A percentile compares a stretch with the other conserved stretches of the same genome.
These are phyloP conservation scores for Chlorops oryzae DNA, from an alignment of 1,140 invertebrate species.

Conservation along the genomic window DNA sequence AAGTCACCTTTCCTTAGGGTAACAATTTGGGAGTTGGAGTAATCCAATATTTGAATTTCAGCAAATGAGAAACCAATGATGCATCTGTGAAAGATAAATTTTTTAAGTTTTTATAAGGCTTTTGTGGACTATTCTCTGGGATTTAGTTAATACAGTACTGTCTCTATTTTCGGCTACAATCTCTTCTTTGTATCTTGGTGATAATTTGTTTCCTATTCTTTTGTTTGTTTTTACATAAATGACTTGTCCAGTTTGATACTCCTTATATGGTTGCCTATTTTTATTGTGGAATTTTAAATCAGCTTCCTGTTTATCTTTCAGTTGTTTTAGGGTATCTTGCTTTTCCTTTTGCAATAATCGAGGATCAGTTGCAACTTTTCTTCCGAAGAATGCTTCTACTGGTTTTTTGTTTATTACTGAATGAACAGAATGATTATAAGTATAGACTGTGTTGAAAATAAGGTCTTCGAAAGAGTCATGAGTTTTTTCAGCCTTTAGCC, in stretches of 20 bases:
- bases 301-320: constrained; percentile 7
- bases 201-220: constrained; percentile 9
- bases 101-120: constrained; percentile 1
- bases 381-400: constrained; percentile 8
- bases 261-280: neutral
- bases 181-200: neutral
- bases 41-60: no score
- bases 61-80: no score
- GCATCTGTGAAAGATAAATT: no score
- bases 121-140: constrained; percentile 3
- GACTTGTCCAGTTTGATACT: constrained; percentile 5
- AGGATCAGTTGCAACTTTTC: neutral
- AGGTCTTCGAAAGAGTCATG: constrained; percentile 7
- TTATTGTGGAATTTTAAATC: constrained; percentile 12
- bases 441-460: constrained; percentile 3
- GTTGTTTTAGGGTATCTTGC: constrained; percentile 2
- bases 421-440: constrained; percentile 13
- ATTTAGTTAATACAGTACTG: constrained; percentile 3
- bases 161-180: constrained; percentile 1
- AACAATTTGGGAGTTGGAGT: no score
- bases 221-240: constrained; percentile 9
- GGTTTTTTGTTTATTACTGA: constrained; percentile 8
- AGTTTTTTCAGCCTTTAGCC: constrained; percentile 6
- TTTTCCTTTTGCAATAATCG: constrained; percentile 1
- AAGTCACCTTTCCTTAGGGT: no score